phyloP scores from a whole-genome alignment of 2,113 vertebrate genomes.

The Hemiprocne comata region DNA sequence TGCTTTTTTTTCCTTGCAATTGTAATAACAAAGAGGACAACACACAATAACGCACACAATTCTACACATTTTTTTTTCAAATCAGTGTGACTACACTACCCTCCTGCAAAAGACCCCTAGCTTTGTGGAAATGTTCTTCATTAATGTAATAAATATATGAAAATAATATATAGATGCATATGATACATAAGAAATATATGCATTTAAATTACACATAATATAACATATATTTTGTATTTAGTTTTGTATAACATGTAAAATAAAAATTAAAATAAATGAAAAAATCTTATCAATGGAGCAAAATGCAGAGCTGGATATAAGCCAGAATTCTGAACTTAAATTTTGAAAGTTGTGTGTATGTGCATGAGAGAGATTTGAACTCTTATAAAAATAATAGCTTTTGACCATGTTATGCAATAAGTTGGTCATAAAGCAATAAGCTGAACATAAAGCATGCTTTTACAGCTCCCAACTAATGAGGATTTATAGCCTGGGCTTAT shows the following conservation, averaged over 20 bases:
- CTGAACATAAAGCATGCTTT: too few species aligned
- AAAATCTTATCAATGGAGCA: neutral
- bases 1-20: fast-evolving
- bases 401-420: neutral
- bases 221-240: neutral
- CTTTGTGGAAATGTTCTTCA: neutral
- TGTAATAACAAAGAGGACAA: neutral
- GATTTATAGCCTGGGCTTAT: too few species aligned
- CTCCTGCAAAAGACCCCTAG: neutral
- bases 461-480: too few species aligned
- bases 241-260: neutral
- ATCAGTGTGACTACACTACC: neutral
- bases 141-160: neutral
- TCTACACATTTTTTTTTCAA: neutral
- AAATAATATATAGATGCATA: neutral
- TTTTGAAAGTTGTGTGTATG: neutral
- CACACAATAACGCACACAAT: neutral
- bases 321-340: neutral
- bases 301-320: neutral
- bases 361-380: neutral
- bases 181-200: neutral
- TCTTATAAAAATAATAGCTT: neutral
- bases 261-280: neutral
- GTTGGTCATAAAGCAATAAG: neutral
- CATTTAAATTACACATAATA: neutral